Base-by-base conservation (phyloP, 2,797 vertebrate species). In the Dicrostonyx torquatus region DNA sequence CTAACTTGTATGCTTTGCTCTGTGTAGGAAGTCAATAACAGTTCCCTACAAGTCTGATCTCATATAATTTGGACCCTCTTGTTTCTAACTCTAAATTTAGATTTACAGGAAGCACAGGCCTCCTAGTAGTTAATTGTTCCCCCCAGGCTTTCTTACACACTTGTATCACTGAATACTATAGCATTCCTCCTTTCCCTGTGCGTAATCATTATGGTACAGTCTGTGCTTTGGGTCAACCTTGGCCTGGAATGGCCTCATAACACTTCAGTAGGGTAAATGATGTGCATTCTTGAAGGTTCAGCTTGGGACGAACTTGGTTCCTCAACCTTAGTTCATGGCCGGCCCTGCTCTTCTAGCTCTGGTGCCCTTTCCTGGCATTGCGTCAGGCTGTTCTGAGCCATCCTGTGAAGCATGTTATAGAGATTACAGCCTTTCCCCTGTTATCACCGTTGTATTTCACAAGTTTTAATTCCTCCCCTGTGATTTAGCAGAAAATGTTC, bases 201-300 rank as follows among this genome's bases (percentile, higher is more conserved):
- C 20, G 2, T 22, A 60, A 48, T 4, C 4, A 0, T 11, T 31
- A 4, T 2, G 3, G 14, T 7, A 13, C 12, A 8, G 4, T 37
- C n/a, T 7, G 1, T 86, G 43, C 11, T 12, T 0, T 24, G 1
- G 6, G 0, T 45, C 53, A 3, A 15, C 1, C 29, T 77, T 1
- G 2, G 17, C 22, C 26, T 31, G 18, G 20, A 58, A 58, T 8
- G 31, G 15, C 14, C 24, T 64, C 31, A n/a, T 1, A 2, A 17
- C 48, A 22, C 17, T 37, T 82, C n/a, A n/a, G 22, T 43, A 73
- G 2, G 34, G 31, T n/a, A 24, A 34, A 50, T 29, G 11, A 20
- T 20, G 55, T 40, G 18, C 1, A 3, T 80, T 82, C 82, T 66
- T 53, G 26, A 88, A 72, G 55, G 13, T 26, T 80, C 4, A 5